Evolutionary conservation across 2,113 vertebrate species (phyloP), one percentile per base, ranked within the genome.

Genomic region (Synodontis membranacea): DNA sequence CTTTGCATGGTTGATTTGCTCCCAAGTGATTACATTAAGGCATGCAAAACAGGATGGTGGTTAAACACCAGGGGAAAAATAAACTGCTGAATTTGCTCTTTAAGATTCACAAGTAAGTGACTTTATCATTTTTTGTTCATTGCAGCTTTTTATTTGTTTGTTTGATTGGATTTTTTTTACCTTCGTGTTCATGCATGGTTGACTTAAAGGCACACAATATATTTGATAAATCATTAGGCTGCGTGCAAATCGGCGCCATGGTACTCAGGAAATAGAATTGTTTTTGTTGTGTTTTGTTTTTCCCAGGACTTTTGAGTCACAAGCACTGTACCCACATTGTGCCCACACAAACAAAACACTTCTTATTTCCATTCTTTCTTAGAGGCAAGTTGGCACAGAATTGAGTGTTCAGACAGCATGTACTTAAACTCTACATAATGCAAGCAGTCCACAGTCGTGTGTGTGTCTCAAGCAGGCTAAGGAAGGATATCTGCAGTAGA

Each of bases 391-490:
- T 25, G 34, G 78, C 31, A 39, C 52, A 80, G 17, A 80, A 80
- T 1, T 25, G 25, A 19, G 37, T 80, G 21, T 56, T 56, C 14
- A 56, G 52, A 39, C 52, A 80, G 52, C 34, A 58, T 80, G 21
- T 80, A 28, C 78, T 79, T 37, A 79, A 79, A 37, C 8, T 37
- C 19, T 58, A 15, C 78, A 80, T 56, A 56, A 80, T 80, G 52
- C 50, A 39, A 25, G 52, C 39, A 56, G 76, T 56, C 31, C 31
- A 52, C n/a, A n/a, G n/a, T n/a, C n/a, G n/a, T 23, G 6, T 54
- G 48, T 79, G 17, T 80, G 78, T 56, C 21, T 19, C 52, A 80
- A 23, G 31, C 21, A 58, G n/a, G 48, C 75, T 34, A 79, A 52
- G 21, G 58, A 80, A 25, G 11, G 15, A 80, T 25, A 39, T 54